Percentiles rank a stretch among this genome's conserved stretches.
phyloP scores from a whole-genome alignment of 2,888 invertebrate species.

The Mimachlamys varia region DNA sequence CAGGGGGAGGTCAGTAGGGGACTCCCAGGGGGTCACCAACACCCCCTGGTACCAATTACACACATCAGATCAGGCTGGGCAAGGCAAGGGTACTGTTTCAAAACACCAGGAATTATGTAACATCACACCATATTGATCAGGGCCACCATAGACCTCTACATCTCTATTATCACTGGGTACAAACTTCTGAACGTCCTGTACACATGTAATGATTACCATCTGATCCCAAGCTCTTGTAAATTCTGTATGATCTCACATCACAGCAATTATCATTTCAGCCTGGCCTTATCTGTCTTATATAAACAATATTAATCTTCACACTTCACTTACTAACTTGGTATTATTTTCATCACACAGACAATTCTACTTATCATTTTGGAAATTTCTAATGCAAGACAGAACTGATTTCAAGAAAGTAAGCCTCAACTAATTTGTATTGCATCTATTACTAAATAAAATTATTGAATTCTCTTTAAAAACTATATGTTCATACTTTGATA shows the following conservation, averaged over 20 bases:
- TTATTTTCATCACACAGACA: no score
- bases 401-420: no score
- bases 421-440: no score
- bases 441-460: no score
- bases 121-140: constrained; percentile 1
- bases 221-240: not conserved
- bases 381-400: no score
- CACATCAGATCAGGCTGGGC: not conserved
- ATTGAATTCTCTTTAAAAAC: no score
- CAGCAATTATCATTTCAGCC: not conserved
- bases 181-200: not conserved
- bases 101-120: not conserved
- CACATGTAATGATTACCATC: not conserved
- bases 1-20: not conserved
- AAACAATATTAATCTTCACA: not conserved
- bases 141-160: not conserved
- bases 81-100: not conserved
- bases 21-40: constrained; percentile 7
- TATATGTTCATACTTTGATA: no score
- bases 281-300: not conserved
- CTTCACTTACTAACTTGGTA: not conserved
- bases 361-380: no score
- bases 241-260: not conserved
- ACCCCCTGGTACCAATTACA: constrained; percentile 13
- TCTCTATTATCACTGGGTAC: not conserved